Percentiles rank a stretch among this genome's conserved stretches.
Conservation (phyloP, 1,140 invertebrate species). For the Drosophila auraria region DNA sequence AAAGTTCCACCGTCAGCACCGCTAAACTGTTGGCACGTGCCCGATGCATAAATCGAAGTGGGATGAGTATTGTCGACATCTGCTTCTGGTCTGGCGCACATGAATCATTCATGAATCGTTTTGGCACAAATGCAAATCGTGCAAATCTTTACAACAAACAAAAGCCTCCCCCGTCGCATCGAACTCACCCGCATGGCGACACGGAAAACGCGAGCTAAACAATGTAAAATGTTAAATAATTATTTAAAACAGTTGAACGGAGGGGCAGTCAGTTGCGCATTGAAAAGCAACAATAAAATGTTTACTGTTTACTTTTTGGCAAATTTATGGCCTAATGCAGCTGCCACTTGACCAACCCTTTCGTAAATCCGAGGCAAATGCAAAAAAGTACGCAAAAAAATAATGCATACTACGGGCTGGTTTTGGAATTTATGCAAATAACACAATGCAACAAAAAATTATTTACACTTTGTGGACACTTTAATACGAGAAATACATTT, state of each 20-base stretch:
- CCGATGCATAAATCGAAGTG: constrained; percentile 62
- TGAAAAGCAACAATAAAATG: constrained; percentile 65
- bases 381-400: constrained; percentile 25
- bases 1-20: constrained; percentile 23
- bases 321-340: constrained; percentile 77
- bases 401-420: constrained; percentile 25
- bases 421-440: constrained; percentile 23
- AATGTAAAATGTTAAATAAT: constrained; percentile 83
- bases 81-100: constrained; percentile 64
- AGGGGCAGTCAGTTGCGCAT: constrained; percentile 10
- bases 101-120: constrained; percentile 80
- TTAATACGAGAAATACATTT: constrained; percentile 7
- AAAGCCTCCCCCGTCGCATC: constrained; percentile 26
- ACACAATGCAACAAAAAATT: constrained; percentile 18
- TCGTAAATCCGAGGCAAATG: constrained; percentile 5
- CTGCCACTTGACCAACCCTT: constrained; percentile 40
- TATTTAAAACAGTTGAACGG: constrained; percentile 65
- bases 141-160: constrained; percentile 80
- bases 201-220: constrained; percentile 66
- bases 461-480: constrained; percentile 24
- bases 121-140: constrained; percentile 78
- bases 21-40: constrained; percentile 36
- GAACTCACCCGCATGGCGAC: constrained; percentile 37
- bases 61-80: constrained; percentile 71
- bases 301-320: constrained; percentile 77